Evolutionary conservation across 2,797 vertebrate species (phyloP).

Genomic region (Avahi laniger): DNA sequence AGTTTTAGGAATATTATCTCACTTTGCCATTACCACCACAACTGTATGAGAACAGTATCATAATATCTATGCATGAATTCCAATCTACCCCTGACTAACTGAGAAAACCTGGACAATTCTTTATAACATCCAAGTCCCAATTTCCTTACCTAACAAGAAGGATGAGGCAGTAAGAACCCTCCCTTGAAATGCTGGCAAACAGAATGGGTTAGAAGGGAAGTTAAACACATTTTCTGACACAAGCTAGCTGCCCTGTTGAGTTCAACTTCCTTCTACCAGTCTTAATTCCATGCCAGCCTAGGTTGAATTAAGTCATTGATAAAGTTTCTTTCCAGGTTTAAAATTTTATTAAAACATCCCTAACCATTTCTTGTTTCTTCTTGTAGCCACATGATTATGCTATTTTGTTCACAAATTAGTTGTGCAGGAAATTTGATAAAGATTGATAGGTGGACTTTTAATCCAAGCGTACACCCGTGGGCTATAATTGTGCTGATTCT

Average conservation of each 20-base stretch:
- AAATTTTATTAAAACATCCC: not conserved
- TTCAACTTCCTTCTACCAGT: not conserved
- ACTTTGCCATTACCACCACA: not conserved
- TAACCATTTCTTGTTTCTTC: not conserved
- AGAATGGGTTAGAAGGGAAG: not conserved
- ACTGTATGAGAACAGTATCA: not conserved
- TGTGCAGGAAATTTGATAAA: not conserved
- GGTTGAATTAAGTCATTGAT: not conserved
- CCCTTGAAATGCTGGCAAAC: not conserved
- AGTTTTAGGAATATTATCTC: not conserved
- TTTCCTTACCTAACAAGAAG: not conserved
- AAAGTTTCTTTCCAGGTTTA: not conserved
- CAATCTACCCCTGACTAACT: not conserved
- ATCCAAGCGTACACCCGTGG: not conserved
- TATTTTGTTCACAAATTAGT: not conserved
- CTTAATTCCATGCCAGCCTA: not conserved
- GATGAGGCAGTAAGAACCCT: not conserved
- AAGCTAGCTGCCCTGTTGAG: not conserved
- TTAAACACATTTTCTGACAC: not conserved
- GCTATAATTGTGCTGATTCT: conserved; percentile 8
- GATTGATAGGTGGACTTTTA: conserved; percentile 9
- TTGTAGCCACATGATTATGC: not conserved
- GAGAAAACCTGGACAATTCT: not conserved
- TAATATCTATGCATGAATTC: not conserved
- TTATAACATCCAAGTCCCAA: not conserved